A percentile compares a stretch with the other conserved stretches of the same genome.
Evolutionary conservation across 2,888 invertebrate genomes (phyloP).

Genomic region (Belgica antarctica): DNA sequence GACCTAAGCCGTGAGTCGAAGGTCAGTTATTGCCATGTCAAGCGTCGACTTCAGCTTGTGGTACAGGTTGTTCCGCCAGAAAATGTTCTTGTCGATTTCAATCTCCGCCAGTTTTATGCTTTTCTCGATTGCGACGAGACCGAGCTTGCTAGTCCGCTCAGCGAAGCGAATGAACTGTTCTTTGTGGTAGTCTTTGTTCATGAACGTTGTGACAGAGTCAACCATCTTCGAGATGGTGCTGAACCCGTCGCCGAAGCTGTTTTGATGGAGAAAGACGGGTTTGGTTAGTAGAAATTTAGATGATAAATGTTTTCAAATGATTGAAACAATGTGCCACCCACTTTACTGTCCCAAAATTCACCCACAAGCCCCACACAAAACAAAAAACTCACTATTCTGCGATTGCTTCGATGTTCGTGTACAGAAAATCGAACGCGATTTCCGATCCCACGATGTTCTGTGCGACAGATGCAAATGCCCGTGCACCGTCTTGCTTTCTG

Average conservation of each 20-base stretch:
- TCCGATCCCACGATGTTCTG: conserved; percentile 60
- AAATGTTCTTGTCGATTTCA: conserved; percentile 55
- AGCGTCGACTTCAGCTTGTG: conserved; percentile 9
- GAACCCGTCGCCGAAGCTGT: conserved; percentile 60
- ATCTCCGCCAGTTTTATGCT: conserved; percentile 53
- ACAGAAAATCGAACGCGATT: conserved; percentile 61
- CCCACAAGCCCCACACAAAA: too few species aligned
- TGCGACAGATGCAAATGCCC: conserved; percentile 61
- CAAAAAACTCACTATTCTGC: conserved; percentile 55
- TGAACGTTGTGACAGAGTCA: conserved; percentile 56
- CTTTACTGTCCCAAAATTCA: too few species aligned
- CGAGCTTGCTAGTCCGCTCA: conserved; percentile 50
- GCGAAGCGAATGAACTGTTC: conserved; percentile 52
- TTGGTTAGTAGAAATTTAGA: conserved; percentile 2
- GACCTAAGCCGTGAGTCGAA: conserved; percentile 24
- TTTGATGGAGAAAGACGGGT: background rate
- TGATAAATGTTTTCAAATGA: background rate
- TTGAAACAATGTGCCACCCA: too few species aligned
- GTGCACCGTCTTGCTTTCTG: conserved; percentile 62
- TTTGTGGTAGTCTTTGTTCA: conserved; percentile 57
- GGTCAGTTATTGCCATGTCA: conserved; percentile 20
- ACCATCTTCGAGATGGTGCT: conserved; percentile 59
- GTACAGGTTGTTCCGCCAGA: conserved; percentile 49
- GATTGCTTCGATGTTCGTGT: conserved; percentile 54
- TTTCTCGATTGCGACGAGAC: conserved; percentile 51